Base-by-base conservation (phyloP, 2,888 invertebrate species). In the Oxyscelio sp. region DNA sequence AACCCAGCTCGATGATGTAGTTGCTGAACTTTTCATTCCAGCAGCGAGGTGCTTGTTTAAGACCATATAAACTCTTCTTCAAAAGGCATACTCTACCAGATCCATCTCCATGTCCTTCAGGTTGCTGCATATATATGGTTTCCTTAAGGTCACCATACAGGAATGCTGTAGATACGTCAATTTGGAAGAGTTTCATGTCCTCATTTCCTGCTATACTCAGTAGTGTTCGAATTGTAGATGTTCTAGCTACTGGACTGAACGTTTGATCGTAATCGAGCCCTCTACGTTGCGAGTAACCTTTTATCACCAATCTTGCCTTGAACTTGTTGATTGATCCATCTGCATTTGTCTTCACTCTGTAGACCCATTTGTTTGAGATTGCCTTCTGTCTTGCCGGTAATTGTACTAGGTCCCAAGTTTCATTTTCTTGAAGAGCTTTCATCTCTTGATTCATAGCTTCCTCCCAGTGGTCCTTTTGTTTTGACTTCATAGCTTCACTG, bases 351-450 rank as follows among this genome's bases (percentile, higher is more conserved):
- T 83, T 78, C 1, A 63, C 5, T 88, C 22, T 73, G 24, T 50
- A 83, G 17, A 92, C 89, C 92, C 90, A 91, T 65, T 86, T 89
- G 68, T 87, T 86, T n/a, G 86, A 61, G 24, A 90, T 87, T 6
- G 87, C 85, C 22, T 88, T 90, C 38, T 81, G 68, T 59, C 87
- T 88, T 68, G 54, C 13, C 27, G 90, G 92, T 73, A 86, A 52
- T 11, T 52, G 4, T 22, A 63, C 74, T 9, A 75, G 17, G 2
- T 59, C 80, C 90, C 90, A 91, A 2, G 90, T 91, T n/a, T 85
- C 17, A 82, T 92, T 91, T 81, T 91, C 89, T 48, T 88, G 52
- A 17, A 91, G 73, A 13, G 90, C 87, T 13, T 65, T 61, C 31
- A 91, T 89, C 85, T 92, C 90, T 9, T 58, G 65, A 15, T 89